phyloP scores from a whole-genome alignment of 2,888 invertebrate species.

The Pantelozetes paolii region DNA sequence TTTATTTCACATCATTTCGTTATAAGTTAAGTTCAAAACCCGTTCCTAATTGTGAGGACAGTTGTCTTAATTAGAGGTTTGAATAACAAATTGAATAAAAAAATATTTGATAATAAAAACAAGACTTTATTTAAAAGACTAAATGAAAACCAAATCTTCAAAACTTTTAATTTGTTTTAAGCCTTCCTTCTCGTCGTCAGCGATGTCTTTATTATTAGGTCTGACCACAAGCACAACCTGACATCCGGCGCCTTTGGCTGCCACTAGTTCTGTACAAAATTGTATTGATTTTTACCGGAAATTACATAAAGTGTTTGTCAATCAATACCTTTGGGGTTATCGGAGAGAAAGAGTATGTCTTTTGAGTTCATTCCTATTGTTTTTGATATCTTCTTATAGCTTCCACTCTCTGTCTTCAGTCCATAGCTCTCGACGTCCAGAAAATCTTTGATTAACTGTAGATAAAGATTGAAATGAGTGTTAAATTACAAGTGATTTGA shows the following conservation, averaged over 20 bases:
- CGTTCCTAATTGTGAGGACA: too few relatives aligned
- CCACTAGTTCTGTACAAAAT: not conserved
- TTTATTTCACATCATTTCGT: too few relatives aligned
- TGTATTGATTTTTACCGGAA: not conserved
- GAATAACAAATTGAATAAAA: too few relatives aligned
- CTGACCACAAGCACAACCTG: not conserved
- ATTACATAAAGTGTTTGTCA: not conserved
- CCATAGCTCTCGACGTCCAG: constrained; percentile 6
- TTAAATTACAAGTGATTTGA: not conserved
- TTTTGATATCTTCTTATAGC: not conserved
- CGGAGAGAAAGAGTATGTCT: constrained; percentile 9
- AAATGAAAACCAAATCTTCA: too few relatives aligned
- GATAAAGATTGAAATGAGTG: not conserved
- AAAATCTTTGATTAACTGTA: not conserved
- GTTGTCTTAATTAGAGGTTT: too few relatives aligned
- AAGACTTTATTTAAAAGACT: too few relatives aligned
- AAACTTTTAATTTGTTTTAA: constrained; percentile 4
- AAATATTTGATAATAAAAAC: too few relatives aligned
- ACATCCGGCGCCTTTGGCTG: not conserved
- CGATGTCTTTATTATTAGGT: not conserved
- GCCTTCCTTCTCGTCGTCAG: not conserved
- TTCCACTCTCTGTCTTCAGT: not conserved
- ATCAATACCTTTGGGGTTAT: constrained; percentile 20
- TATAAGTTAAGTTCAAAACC: too few relatives aligned
- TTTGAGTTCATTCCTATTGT: not conserved